These are phyloP conservation scores for Lagocephalus sceleratus DNA, from an alignment of 2,797 vertebrate species.

Conservation along the genomic window DNA sequence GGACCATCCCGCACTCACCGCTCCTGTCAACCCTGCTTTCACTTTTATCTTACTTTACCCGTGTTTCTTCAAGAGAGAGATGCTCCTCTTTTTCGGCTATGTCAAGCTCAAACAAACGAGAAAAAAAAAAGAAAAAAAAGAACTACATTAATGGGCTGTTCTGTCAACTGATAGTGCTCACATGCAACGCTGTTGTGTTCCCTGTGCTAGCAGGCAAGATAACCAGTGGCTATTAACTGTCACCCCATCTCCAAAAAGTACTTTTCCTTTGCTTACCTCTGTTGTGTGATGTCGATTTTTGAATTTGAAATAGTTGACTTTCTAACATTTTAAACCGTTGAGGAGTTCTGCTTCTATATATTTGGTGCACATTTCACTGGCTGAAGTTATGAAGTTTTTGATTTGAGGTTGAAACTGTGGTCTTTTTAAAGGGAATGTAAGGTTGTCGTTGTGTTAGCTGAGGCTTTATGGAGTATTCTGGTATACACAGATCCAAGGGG, in stretches of 20 bases:
- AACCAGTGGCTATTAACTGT: slow-evolving; percentile 67
- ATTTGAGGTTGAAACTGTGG: slow-evolving; percentile 50
- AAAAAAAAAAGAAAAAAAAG: slow-evolving; percentile 42
- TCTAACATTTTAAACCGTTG: slow-evolving; percentile 72
- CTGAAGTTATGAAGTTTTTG: slow-evolving; percentile 78
- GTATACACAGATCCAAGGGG: slow-evolving; percentile 9
- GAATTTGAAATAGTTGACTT: slow-evolving; percentile 61
- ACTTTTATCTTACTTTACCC: slow-evolving; percentile 58
- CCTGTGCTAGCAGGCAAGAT: slow-evolving; percentile 70
- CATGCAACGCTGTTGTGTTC: slow-evolving; percentile 69
- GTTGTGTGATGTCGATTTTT: slow-evolving; percentile 53
- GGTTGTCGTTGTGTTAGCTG: background rate
- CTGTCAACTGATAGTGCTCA: slow-evolving; percentile 66
- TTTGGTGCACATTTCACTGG: slow-evolving; percentile 71
- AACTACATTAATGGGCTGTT: slow-evolving; percentile 63
- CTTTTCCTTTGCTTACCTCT: slow-evolving; percentile 48
- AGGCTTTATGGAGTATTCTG: slow-evolving; percentile 8
- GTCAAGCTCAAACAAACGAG: slow-evolving; percentile 25
- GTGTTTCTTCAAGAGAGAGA: slow-evolving; percentile 62
- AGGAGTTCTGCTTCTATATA: slow-evolving; percentile 70
- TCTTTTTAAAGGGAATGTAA: slow-evolving; percentile 38
- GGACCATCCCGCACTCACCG: slow-evolving; percentile 57
- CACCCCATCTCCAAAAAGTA: slow-evolving; percentile 15
- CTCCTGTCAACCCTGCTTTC: slow-evolving; percentile 76
- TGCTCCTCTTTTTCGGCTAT: slow-evolving; percentile 43